Percentiles rank a stretch among this genome's conserved stretches.
Evolutionary conservation across 2,797 vertebrate genomes (phyloP).

Genomic region (Atherinosoma microstoma): DNA sequence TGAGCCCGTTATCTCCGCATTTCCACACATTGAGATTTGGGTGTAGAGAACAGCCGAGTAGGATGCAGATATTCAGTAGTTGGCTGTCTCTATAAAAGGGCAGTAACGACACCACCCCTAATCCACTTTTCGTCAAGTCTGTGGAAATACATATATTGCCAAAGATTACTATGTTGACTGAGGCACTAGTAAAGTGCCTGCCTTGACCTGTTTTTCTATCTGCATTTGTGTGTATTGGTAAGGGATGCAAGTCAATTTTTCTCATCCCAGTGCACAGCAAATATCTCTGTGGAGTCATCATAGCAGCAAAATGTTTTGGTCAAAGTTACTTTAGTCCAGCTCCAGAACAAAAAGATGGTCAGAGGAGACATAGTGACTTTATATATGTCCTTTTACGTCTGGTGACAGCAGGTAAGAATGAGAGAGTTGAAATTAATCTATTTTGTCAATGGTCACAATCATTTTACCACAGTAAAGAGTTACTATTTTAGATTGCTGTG

Average conservation of each 20-base stretch:
- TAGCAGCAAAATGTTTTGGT: slow-evolving; percentile 24
- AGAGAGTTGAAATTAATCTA: slow-evolving; percentile 19
- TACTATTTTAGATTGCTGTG: background rate
- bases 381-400: slow-evolving; percentile 36
- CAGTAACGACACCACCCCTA: slow-evolving; percentile 44
- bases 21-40: slow-evolving; percentile 59
- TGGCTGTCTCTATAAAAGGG: slow-evolving; percentile 41
- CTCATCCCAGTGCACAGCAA: slow-evolving; percentile 6
- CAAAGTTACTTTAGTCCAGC: slow-evolving; percentile 28
- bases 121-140: slow-evolving; percentile 41
- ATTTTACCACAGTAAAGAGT: background rate
- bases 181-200: slow-evolving; percentile 13
- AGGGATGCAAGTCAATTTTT: slow-evolving; percentile 27
- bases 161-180: slow-evolving; percentile 25
- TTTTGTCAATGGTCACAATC: background rate
- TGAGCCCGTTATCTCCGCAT: slow-evolving; percentile 63
- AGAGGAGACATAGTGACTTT: slow-evolving; percentile 14
- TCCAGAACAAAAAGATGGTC: slow-evolving; percentile 16
- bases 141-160: slow-evolving; percentile 10
- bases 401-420: slow-evolving; percentile 19
- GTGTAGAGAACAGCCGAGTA: slow-evolving; percentile 50
- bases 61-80: slow-evolving; percentile 50
- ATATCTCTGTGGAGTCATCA: slow-evolving; percentile 26
- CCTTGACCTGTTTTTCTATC: slow-evolving; percentile 24
- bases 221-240: slow-evolving; percentile 30